Evolutionary conservation across 1,140 invertebrate species (phyloP), one percentile per base, ranked within the genome.

Genomic region (Akabosia matsudoensis): DNA sequence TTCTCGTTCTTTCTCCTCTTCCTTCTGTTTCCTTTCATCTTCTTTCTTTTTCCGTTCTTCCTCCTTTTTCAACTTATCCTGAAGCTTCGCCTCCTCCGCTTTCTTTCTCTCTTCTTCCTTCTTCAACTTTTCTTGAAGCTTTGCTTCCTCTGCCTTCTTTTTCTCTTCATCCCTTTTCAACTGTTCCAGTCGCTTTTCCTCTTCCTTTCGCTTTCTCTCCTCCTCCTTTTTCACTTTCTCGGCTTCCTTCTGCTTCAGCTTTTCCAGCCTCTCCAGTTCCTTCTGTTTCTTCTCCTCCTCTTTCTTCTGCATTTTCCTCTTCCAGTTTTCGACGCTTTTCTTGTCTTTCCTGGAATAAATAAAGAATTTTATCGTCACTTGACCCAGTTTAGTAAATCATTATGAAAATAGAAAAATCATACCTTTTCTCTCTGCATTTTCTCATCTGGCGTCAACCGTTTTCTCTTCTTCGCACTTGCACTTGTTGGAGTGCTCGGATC

Each of bases 291-390:
- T n/a, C 34, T 37, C 33, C n/a, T 52, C 31, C 33, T 77, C 71
- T 70, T 72, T 56, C 31, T 71, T n/a, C 1, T 64, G 56, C 45
- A 34, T 74, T 78, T 70, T 76, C 76, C 61, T 80, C 76, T 33
- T 80, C 79, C 0, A 76, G n/a, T 77, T 80, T 80, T 37, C 28
- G 18, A 1, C 78, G 73, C 73, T 79, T 79, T 67, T 79, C 78
- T 37, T 34, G 73, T 0, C 76, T 67, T 56, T 79, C 76, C 78
- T 79, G 52, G 13, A 70, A 51, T 3, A 70, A 45, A 45, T 37
- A 73, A 61, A 70, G n/a, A n/a, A n/a, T n/a, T n/a, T n/a, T n/a
- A n/a, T n/a, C 14, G 22, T 10, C 61, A 45, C 16, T 51, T 22
- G 16, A 73, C 22, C 16, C 13, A 70, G 24, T 13, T 7, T 71